A percentile compares a stretch with the other conserved stretches of the same genome.
These are phyloP conservation scores for Halictus ligatus DNA, from an alignment of 2,888 invertebrate species.

Conservation along the genomic window DNA sequence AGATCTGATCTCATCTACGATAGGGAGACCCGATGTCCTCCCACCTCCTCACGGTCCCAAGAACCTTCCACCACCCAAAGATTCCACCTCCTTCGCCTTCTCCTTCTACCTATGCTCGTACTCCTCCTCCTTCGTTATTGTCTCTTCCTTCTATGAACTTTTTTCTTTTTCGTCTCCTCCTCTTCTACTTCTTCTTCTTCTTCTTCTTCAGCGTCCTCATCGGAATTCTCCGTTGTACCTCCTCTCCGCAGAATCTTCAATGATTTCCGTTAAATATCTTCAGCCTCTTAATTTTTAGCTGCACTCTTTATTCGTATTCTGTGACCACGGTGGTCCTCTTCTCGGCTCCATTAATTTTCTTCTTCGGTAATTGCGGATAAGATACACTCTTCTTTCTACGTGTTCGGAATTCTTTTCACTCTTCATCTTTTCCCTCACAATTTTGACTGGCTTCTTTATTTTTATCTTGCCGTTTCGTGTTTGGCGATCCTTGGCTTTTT, in stretches of 20 bases:
- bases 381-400: neutral
- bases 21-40: constrained; percentile 75
- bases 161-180: constrained; percentile 37
- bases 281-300: neutral
- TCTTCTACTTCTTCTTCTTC: neutral
- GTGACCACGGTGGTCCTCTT: neutral
- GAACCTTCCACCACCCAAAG: constrained; percentile 59
- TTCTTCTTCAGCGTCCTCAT: neutral
- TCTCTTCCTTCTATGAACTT: constrained; percentile 31
- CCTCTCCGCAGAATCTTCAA: neutral
- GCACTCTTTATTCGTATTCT: neutral
- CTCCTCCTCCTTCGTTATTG: constrained; percentile 46
- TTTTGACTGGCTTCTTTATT: neutral
- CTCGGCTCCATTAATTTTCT: neutral
- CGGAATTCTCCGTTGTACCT: neutral
- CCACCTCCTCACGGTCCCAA: constrained; percentile 66
- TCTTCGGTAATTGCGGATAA: neutral
- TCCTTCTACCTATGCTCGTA: constrained; percentile 46
- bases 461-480: neutral
- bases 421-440: neutral
- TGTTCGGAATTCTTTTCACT: neutral
- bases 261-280: neutral
- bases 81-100: constrained; percentile 68
- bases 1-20: constrained; percentile 81
- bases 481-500: neutral